Evolutionary conservation across 2,797 vertebrate species (phyloP), one percentile per base, ranked within the genome.

Genomic region (Sternotherus odoratus): DNA sequence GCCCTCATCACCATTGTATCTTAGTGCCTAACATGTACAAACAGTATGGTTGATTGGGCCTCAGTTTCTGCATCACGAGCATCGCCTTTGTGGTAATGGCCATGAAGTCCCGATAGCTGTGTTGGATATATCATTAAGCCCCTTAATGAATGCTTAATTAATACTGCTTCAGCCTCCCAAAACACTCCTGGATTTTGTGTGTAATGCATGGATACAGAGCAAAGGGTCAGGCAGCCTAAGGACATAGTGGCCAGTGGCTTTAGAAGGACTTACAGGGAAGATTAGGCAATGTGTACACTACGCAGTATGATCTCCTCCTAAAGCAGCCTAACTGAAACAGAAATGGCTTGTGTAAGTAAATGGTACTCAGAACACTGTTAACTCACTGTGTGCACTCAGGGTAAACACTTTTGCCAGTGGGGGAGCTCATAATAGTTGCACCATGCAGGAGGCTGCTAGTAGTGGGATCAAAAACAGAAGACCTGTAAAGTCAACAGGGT

Each of bases 71-170:
- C 82, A 90, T 95, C 89, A 93, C 82, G 69, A 94, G 86, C 89
- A 86, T 91, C 9, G 17, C 77, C 43, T 88, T 95, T 90, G 63
- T 63, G 80, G 84, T 90, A 90, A 91, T 80, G 87, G 28, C 82
- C 89, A 60, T 93, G 93, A 95, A 93, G 89, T 92, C 89, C 86
- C 95, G 1, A 0, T 78, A 72, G 89, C 12, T 96, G 83, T 89
- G 91, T 83, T 83, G 89, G 83, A 96, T 95, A 94, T 43, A 92
- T 30, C 17, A 12, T 93, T 94, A 95, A 88, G 36, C 79, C 24
- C 94, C 89, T 84, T 69, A 48, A 91, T 93, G 87, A 82, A 83
- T 2, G 2, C 75, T 93, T 92, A 66, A 36, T 86, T 84, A 78
- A 75, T 75, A 77, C 33, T 87, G 1, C 83, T 75, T 93, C 90